Base-by-base conservation (phyloP, 1,140 invertebrate genomes). In the Zelostemma sp. region DNA sequence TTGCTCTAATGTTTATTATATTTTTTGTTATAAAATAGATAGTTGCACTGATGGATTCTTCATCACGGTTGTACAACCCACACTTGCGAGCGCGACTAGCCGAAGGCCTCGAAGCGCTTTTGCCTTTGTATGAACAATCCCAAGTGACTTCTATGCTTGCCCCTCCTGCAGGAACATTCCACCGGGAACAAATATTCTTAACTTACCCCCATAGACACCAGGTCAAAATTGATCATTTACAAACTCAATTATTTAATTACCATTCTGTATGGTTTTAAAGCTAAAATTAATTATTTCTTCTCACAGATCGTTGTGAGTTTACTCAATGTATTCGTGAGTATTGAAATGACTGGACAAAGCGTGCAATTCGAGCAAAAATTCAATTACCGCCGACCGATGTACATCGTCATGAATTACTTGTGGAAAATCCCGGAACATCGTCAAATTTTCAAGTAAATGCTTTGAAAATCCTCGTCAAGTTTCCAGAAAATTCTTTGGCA, bases 351-450 rank as follows among this genome's bases (percentile, higher is more conserved):
- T 1, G 96, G 96, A 0, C 93, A 98, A 80, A 95, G 91, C 81
- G 96, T 98, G 5, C 91, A 94, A 77, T 99, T 99, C 86, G 96
- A 98, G 81, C 95, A 98, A 82, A 98, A 98, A 84, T 98, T 99
- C 79, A 97, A 97, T 81, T 99, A 98, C 80, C 88, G 97, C 33
- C 87, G 95, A 54, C 96, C 96, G 5, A 98, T 98, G 96, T 98
- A 98, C 79, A 88, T 91, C 45, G 91, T 97, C 1, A 93, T 98
- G 90, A 91, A 96, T 74, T 97, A 95, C 85, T 87, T 98, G 9
- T 98, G 96, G 96, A 90, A 90, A 33, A 89, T 93, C 54, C 83
- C 89, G 12, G 90, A 93, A 72, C 93, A 96, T 74, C 85, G 89
- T 65, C 77, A 91, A 45, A 89, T 89, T 74, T 94, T 97, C 72